Evolutionary conservation across 1,140 invertebrate genomes (phyloP).

Genomic region (Calephelis virginiensis): DNA sequence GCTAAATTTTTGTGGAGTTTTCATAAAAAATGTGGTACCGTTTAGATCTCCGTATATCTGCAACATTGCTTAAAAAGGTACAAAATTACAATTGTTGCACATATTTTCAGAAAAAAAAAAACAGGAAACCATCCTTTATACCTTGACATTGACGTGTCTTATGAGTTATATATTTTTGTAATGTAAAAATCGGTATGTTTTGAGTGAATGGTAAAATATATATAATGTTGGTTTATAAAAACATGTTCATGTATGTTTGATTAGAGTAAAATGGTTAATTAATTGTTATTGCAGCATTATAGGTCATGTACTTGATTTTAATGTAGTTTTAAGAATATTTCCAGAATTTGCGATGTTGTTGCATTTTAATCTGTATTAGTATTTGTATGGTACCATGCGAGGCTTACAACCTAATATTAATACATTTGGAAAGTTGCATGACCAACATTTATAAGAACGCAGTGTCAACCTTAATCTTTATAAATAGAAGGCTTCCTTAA

Average conservation of each 20-base stretch:
- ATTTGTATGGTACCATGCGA: conserved; percentile 20
- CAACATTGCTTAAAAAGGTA: too few species aligned
- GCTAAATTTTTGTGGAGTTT: too few species aligned
- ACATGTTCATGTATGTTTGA: not conserved
- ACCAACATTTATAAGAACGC: too few species aligned
- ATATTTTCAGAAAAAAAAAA: too few species aligned
- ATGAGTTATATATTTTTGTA: not conserved
- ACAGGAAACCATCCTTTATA: too few species aligned
- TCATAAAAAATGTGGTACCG: too few species aligned
- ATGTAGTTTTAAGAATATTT: conserved; percentile 11
- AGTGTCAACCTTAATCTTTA: too few species aligned
- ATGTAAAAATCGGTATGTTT: not conserved
- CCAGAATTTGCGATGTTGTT: conserved; percentile 13
- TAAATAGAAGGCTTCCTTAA: too few species aligned
- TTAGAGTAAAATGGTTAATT: conserved; percentile 2
- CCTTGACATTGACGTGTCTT: not conserved
- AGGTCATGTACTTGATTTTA: conserved; percentile 10
- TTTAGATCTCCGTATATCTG: too few species aligned
- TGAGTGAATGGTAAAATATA: not conserved
- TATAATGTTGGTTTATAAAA: not conserved
- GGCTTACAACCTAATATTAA: not conserved
- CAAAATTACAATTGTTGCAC: too few species aligned
- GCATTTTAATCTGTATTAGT: conserved; percentile 27
- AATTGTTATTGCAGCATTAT: not conserved
- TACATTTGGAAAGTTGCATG: not conserved